Evolutionary conservation across 2,113 vertebrate species (phyloP).

Genomic region (Myodes glareolus): DNA sequence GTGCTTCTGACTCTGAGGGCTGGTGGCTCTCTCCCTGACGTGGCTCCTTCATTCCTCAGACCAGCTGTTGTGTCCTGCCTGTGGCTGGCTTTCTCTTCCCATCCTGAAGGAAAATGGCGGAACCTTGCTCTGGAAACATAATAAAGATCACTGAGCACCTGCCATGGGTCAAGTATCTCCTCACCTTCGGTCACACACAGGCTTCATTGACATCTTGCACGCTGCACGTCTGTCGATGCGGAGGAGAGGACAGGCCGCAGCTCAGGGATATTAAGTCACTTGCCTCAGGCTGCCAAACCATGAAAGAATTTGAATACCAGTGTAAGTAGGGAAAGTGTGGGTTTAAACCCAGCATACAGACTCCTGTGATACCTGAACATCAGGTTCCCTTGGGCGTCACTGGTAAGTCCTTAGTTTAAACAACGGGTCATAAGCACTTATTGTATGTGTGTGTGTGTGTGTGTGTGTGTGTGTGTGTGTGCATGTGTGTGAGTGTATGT

Average conservation of each 20-base stretch:
- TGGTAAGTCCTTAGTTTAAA: constrained; percentile 65
- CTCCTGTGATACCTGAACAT: not conserved
- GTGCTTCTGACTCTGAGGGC: constrained; percentile 77
- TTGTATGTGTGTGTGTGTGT: not conserved
- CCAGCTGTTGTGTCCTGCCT: constrained; percentile 73
- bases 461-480: not conserved
- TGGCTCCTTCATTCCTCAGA: constrained; percentile 65
- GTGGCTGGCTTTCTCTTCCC: constrained; percentile 62
- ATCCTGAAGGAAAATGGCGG: constrained; percentile 1
- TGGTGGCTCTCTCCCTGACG: constrained; percentile 72
- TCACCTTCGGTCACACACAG: not conserved
- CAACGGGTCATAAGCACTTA: not conserved
- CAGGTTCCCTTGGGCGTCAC: not conserved
- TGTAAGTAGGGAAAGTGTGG: not conserved
- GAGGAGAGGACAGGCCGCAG: not conserved
- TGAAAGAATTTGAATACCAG: not conserved
- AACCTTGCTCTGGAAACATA: not conserved
- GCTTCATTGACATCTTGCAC: not conserved
- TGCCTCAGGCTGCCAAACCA: not conserved
- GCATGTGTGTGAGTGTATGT: not conserved
- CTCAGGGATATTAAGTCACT: constrained; percentile 23
- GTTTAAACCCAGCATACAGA: not conserved
- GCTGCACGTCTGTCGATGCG: constrained; percentile 59
- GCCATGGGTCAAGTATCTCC: not conserved
- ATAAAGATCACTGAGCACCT: not conserved